Base-by-base conservation (phyloP, 1,140 invertebrate species). In the Nautilus pompilius region DNA sequence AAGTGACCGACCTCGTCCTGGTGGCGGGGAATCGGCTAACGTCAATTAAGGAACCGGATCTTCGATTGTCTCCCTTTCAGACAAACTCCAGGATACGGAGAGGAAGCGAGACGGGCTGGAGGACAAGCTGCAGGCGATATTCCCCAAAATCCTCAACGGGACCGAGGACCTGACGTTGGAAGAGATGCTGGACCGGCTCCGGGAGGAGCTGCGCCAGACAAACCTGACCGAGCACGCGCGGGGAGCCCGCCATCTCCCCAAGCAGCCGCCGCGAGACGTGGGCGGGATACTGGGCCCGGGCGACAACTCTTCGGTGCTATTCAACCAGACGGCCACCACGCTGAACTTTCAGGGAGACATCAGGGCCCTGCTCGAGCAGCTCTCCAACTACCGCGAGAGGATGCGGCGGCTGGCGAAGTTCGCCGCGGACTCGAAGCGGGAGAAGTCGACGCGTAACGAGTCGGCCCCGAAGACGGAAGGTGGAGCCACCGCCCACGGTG, bases 61-160 rank as follows among this genome's bases (percentile, higher is more conserved):
- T 34, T 30, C 33, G 22, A 34, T 48, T 15, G 15, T n/a, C n/a
- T n/a, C n/a, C n/a, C 54, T 66, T 69, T 22, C 66, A 79, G 77
- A 77, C 65, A 73, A 77, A 56, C 65, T 79, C 0, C 61, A 74
- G 48, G 67, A 70, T 63, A 71, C 71, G 45, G 62, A 71, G 36
- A 34, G 66, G 17, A 63, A 74, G 26, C 72, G 71, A 57, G 60
- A 68, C 2, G 61, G 65, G 30, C 63, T 77, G 3, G 74, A 74
- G 55, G 65, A 67, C 28, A 67, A 72, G 6, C 60, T 79, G 45
- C 70, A 73, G 46, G 32, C 67, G 26, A 62, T 72, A n/a, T 73
- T 79, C 20, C 68, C 73, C 2, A 60, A 67, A 10, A 54, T 62
- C 10, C 62, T 79, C 0, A 77, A 79, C 60, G 56, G 61, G 10